A percentile compares a stretch with the other conserved stretches of the same genome.
Evolutionary conservation across 2,797 vertebrate species (phyloP).

Genomic region (Coracias cyanogaster): DNA sequence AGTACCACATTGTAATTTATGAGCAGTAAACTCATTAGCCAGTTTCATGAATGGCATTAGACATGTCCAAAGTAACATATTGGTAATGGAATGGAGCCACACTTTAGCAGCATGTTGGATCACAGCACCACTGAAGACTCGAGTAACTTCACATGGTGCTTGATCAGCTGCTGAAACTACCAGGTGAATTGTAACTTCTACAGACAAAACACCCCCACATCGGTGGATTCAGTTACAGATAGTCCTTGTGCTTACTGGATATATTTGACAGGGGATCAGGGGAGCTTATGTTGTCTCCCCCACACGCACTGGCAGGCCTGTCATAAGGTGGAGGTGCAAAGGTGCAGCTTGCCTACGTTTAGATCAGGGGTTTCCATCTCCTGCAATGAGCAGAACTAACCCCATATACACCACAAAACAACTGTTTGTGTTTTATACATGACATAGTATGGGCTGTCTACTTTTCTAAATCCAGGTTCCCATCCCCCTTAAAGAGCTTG

Average conservation of each 20-base stretch:
- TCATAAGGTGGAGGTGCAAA: background rate
- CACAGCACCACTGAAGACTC: rapidly evolving
- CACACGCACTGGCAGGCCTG: no score
- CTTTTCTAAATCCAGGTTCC: background rate
- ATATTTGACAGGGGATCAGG: rapidly evolving
- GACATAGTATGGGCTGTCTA: background rate
- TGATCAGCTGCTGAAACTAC: background rate
- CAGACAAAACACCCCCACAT: rapidly evolving
- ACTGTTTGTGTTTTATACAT: background rate
- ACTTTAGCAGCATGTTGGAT: rapidly evolving
- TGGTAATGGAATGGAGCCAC: background rate
- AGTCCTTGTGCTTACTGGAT: background rate
- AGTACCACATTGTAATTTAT: background rate
- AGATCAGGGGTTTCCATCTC: no score
- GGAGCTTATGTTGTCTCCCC: background rate
- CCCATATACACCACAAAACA: background rate
- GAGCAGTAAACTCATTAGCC: background rate
- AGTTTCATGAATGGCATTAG: background rate
- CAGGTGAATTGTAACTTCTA: background rate
- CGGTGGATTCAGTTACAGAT: rapidly evolving
- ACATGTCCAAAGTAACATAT: rapidly evolving
- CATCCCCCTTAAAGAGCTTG: conserved; percentile 9
- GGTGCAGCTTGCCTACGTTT: background rate
- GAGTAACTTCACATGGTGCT: background rate
- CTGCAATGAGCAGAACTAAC: background rate